Evolutionary conservation across 2,797 vertebrate species (phyloP), one percentile per base, ranked within the genome.

Genomic region (Pseudocheirus occidentalis): DNA sequence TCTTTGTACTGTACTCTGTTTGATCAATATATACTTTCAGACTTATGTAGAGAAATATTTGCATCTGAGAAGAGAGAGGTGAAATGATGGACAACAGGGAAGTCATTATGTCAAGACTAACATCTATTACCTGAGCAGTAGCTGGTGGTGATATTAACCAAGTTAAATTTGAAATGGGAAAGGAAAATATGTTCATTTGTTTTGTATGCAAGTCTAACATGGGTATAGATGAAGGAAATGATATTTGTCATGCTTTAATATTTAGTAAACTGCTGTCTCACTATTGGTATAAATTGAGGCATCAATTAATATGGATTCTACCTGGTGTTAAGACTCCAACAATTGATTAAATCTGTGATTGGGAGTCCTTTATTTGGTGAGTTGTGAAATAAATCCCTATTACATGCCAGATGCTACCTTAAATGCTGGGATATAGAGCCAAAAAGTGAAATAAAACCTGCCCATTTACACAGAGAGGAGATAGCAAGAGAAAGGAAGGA

Each of bases 11-110:
- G 13, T 95, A 59, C 50, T 50, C 81, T 93, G 93, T 3, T 29
- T 94, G 94, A 94, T 53, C 90, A 95, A 91, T 58, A 29, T 50
- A 24, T 62, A 66, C 55, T 90, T 92, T 24, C 90, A 90, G 90
- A 66, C 89, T 92, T 81, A 34, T 58, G 11, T 54, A 53, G 58
- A 93, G 91, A 55, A 40, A 16, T 27, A 1, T 87, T 87, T 87
- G 21, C 46, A 18, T 56, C 1, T 28, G 1, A 93, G 59, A 4
- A 29, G 3, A 53, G 3, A 0, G 16, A 92, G 6, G 18, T 50
- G 4, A 91, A 87, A 40, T 52, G 40, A 9, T 81, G 29, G 66
- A 92, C 62, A 90, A 94, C 55, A 89, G 40, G 56, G 50, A 92
- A 55, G 50, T 53, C 4, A 31, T 58, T 90, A 90, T 93, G 24